Evolutionary conservation across 2,113 vertebrate genomes (phyloP).

Genomic region (Puntigrus tetrazona): DNA sequence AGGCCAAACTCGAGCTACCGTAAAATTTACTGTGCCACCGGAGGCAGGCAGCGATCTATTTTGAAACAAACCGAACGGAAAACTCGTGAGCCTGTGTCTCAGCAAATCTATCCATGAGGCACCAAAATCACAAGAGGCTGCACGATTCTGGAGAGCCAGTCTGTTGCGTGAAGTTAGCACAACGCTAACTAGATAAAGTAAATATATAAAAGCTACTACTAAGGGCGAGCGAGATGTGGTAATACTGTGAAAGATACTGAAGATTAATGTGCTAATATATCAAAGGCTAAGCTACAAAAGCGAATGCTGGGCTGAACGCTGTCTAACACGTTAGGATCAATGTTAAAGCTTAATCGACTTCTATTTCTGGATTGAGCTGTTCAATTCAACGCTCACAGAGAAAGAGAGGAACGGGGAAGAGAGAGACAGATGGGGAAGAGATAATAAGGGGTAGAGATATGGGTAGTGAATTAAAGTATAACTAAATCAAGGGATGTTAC

Average conservation of each 20-base stretch:
- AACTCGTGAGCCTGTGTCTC: slow-evolving; percentile 44
- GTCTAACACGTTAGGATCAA: slow-evolving; percentile 41
- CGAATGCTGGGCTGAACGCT: slow-evolving; percentile 1
- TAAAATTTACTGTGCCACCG: slow-evolving; percentile 59
- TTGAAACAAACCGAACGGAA: slow-evolving; percentile 54
- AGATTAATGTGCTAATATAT: slow-evolving; percentile 48
- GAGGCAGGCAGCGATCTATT: slow-evolving; percentile 51
- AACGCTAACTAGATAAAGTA: slow-evolving; percentile 33
- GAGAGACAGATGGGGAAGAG: neutral
- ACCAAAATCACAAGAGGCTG: slow-evolving; percentile 12
- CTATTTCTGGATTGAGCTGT: slow-evolving; percentile 39
- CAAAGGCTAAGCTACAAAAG: slow-evolving; percentile 39
- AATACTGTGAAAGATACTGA: slow-evolving; percentile 44
- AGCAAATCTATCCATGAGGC: slow-evolving; percentile 42
- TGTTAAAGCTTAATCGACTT: slow-evolving; percentile 44
- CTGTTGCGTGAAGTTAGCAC: slow-evolving; percentile 29
- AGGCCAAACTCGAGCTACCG: slow-evolving; percentile 67
- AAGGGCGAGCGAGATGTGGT: slow-evolving; percentile 32
- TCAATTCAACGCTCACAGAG: slow-evolving; percentile 25
- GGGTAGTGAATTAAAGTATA: slow-evolving; percentile 19
- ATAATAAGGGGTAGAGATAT: slow-evolving; percentile 24
- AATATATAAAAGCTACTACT: slow-evolving; percentile 43
- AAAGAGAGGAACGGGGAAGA: slow-evolving; percentile 28
- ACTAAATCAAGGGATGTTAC: slow-evolving; percentile 5
- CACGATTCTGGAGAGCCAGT: slow-evolving; percentile 1